Conservation (phyloP, 2,888 invertebrate species). For the Tinea trinotella region DNA sequence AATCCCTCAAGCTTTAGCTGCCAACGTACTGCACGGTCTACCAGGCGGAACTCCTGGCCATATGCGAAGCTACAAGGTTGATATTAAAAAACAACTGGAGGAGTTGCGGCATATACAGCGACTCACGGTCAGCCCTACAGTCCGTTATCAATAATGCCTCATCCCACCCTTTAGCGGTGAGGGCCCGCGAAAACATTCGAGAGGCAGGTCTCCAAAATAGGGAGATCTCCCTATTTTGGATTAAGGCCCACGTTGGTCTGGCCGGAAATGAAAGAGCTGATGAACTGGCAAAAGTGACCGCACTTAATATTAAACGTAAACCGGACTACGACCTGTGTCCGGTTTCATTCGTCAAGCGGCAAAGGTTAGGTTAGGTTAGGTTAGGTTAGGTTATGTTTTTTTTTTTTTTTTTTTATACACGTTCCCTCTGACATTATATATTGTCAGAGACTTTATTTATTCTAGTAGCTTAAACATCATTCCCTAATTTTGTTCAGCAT, state of each 20-base stretch:
- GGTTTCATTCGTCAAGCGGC: too few relatives aligned
- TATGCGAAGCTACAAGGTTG: neutral
- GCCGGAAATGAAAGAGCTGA: conserved; percentile 23
- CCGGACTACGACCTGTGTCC: conserved; percentile 7
- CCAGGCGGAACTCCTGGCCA: conserved; percentile 4
- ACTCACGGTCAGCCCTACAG: conserved; percentile 5
- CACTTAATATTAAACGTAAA: neutral
- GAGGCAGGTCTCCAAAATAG: neutral
- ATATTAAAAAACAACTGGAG: neutral
- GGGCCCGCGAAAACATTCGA: neutral
- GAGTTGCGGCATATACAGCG: conserved; percentile 7
- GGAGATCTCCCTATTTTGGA: conserved; percentile 20
- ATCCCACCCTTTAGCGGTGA: neutral
- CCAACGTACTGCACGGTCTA: neutral
- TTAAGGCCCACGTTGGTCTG: conserved; percentile 22
- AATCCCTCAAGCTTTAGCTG: neutral
- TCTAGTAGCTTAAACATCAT: too few relatives aligned
- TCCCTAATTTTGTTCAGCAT: too few relatives aligned
- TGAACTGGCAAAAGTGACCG: conserved; percentile 20
- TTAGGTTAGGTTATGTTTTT: too few relatives aligned
- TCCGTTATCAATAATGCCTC: neutral
- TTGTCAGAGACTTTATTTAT: too few relatives aligned
- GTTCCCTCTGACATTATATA: too few relatives aligned
- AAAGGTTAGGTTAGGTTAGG: too few relatives aligned
- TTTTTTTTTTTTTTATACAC: too few relatives aligned